Evolutionary conservation across 2,797 vertebrate species (phyloP).

Genomic region (Liasis olivaceus): DNA sequence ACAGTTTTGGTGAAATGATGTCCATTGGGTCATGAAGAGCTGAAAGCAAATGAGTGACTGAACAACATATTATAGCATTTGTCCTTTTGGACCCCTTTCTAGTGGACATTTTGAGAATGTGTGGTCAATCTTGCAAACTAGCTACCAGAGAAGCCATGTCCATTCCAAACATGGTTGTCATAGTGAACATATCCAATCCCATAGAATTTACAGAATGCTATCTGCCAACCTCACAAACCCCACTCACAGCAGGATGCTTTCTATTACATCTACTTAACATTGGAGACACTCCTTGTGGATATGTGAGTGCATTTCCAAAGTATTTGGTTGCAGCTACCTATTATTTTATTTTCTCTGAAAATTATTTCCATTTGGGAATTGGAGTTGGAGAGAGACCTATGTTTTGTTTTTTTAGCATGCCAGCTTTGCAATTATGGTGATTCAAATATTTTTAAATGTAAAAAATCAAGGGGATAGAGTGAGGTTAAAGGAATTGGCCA

Average conservation of each 20-base stretch:
- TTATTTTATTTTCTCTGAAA: not conserved
- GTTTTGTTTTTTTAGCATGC: not conserved
- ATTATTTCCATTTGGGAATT: not conserved
- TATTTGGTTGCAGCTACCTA: not conserved
- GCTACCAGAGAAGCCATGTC: not conserved
- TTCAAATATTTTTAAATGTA: not conserved
- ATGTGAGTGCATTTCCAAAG: not conserved
- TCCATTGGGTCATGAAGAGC: not conserved
- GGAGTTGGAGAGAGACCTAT: not conserved
- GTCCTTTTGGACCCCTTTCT: not conserved
- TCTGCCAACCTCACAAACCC: too few relatives aligned
- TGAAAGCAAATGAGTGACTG: not conserved
- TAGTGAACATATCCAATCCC: not conserved
- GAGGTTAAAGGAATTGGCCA: not conserved
- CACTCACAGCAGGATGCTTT: not conserved
- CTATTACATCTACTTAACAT: not conserved
- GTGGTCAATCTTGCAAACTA: not conserved
- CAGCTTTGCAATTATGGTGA: not conserved
- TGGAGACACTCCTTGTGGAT: not conserved
- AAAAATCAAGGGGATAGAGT: not conserved
- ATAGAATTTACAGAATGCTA: not conserved
- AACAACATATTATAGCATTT: not conserved
- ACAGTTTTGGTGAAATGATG: not conserved
- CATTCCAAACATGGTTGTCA: not conserved
- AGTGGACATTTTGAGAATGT: not conserved